Conservation (phyloP, 2,113 vertebrate species). For the Silurus glanis region DNA sequence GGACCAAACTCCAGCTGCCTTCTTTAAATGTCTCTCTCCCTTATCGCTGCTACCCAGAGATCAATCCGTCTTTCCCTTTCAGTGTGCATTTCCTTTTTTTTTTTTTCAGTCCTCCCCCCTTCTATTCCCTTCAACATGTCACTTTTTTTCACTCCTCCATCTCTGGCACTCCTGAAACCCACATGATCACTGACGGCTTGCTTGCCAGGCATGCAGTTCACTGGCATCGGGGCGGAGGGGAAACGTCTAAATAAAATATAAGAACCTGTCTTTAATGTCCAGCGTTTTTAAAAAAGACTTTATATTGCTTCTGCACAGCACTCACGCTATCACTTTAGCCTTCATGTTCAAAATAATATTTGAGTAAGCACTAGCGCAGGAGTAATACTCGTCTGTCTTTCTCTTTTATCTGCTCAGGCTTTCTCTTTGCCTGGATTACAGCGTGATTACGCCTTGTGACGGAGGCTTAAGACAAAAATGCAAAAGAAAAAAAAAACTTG, state of each 20-base stretch:
- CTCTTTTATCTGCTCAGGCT: constrained; percentile 19
- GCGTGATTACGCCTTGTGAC: constrained; percentile 22
- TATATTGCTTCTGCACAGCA: constrained; percentile 20
- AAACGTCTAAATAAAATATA: constrained; percentile 47
- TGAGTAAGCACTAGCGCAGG: neutral
- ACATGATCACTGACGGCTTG: constrained; percentile 13
- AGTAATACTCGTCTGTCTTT: neutral
- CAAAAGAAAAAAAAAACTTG: constrained; percentile 2
- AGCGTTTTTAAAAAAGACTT: constrained; percentile 41
- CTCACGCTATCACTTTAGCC: constrained; percentile 28
- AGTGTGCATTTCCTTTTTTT: neutral
- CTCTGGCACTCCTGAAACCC: constrained; percentile 33
- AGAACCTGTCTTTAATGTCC: constrained; percentile 33
- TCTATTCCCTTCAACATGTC: constrained; percentile 36
- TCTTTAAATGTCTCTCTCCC: constrained; percentile 33
- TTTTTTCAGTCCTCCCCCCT: neutral
- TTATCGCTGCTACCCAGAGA: constrained; percentile 53
- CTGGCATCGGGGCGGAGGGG: neutral
- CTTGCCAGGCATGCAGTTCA: constrained; percentile 2
- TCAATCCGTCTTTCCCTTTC: constrained; percentile 39
- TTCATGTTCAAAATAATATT: constrained; percentile 23
- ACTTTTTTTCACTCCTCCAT: constrained; percentile 37
- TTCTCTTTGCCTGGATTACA: constrained; percentile 32
- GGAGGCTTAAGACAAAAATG: neutral
- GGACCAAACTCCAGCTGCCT: constrained; percentile 52